These are phyloP conservation scores for Lanius ludovicianus DNA, from an alignment of 2,113 vertebrate species.

Conservation along the genomic window DNA sequence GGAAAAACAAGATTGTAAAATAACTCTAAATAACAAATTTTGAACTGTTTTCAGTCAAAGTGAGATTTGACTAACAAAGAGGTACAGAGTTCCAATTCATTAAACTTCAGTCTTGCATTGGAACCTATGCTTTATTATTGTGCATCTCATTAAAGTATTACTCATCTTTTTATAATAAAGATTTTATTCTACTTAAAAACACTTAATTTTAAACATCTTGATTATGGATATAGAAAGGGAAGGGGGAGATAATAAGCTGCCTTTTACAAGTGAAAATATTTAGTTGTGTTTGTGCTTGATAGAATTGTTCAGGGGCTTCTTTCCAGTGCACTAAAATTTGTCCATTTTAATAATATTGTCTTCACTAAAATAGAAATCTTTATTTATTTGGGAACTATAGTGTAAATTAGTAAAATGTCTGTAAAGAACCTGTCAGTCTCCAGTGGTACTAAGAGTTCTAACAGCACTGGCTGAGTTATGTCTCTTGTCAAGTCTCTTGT, in stretches of 20 bases:
- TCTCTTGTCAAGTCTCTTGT: background rate
- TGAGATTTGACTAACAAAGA: background rate
- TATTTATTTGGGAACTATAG: background rate
- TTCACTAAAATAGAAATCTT: background rate
- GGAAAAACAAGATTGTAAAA: background rate
- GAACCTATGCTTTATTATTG: background rate
- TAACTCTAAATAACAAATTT: background rate
- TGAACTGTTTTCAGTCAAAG: background rate
- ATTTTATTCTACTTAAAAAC: background rate
- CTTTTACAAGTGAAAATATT: background rate
- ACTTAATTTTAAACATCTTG: background rate
- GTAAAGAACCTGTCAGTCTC: background rate
- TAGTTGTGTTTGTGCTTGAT: background rate
- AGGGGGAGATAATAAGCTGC: background rate
- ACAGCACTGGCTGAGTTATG: background rate
- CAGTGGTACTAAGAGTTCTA: background rate
- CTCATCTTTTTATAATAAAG: background rate
- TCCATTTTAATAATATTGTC: background rate
- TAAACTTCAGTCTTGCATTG: background rate
- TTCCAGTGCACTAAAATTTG: background rate
- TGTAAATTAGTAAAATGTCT: background rate
- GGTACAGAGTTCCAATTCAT: background rate
- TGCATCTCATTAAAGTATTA: background rate
- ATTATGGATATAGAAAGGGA: background rate
- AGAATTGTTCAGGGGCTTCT: background rate